Conservation (phyloP, 2,113 vertebrate genomes). For the Nibea albiflora region DNA sequence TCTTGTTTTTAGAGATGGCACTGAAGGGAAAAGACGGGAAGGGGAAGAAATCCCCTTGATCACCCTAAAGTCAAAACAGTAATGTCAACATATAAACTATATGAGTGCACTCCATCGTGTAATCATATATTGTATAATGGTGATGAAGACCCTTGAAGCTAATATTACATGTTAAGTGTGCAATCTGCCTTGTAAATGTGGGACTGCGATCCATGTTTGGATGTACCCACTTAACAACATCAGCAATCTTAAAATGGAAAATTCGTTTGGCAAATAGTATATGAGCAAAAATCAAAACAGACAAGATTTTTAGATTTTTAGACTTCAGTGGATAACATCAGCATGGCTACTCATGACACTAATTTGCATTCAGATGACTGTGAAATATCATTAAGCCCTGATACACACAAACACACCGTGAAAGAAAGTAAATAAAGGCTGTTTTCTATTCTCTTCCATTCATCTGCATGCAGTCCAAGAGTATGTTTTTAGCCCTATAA, state of each 20-base stretch:
- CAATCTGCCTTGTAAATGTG: neutral
- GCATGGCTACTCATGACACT: neutral
- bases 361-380: neutral
- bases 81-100: too few species aligned
- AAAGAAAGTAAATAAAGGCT: neutral
- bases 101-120: neutral
- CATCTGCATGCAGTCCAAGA: neutral
- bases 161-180: neutral
- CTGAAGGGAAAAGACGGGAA: too few species aligned
- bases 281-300: neutral
- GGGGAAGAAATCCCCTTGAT: neutral
- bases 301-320: too few species aligned
- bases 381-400: neutral
- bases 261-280: neutral
- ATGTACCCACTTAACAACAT: neutral
- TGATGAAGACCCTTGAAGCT: neutral
- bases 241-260: neutral
- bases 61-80: neutral
- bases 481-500: constrained; percentile 17
- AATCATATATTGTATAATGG: neutral
- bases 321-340: too few species aligned
- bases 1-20: too few species aligned
- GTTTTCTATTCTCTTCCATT: neutral
- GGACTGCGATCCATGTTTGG: too few species aligned
- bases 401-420: neutral